phyloP scores from a whole-genome alignment of 2,888 invertebrate genomes.

The Nomada flava region DNA sequence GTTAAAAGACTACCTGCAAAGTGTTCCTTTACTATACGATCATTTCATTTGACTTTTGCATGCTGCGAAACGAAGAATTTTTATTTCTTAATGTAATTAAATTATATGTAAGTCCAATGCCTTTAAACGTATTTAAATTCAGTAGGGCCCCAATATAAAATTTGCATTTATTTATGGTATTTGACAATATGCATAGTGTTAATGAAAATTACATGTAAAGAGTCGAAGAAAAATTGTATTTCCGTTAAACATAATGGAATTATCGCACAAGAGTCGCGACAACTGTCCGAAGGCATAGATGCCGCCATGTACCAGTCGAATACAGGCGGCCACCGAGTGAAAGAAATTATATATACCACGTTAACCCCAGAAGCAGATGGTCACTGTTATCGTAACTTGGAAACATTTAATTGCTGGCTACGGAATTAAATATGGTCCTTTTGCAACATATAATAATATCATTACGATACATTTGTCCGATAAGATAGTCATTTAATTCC shows the following conservation, averaged over 20 bases:
- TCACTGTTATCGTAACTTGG: neutral
- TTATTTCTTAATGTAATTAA: too few relatives aligned
- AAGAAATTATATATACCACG: neutral
- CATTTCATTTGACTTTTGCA: too few relatives aligned
- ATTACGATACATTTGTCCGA: neutral
- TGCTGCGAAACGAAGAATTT: too few relatives aligned
- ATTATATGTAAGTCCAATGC: too few relatives aligned
- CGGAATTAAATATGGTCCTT: neutral
- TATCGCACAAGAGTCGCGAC: neutral
- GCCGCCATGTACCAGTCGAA: neutral
- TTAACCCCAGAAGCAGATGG: neutral
- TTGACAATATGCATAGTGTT: too few relatives aligned
- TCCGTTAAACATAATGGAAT: neutral
- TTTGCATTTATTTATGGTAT: too few relatives aligned
- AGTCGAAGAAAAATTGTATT: too few relatives aligned
- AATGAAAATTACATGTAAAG: too few relatives aligned
- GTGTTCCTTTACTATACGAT: too few relatives aligned
- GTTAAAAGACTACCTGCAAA: too few relatives aligned
- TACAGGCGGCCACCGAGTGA: neutral
- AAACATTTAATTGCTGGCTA: neutral
- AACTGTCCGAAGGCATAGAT: neutral
- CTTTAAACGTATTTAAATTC: too few relatives aligned
- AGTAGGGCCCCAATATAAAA: too few relatives aligned
- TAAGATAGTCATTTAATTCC: neutral
- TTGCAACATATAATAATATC: neutral